Base-by-base conservation (phyloP, 2,113 vertebrate genomes). In the Saccopteryx bilineata region DNA sequence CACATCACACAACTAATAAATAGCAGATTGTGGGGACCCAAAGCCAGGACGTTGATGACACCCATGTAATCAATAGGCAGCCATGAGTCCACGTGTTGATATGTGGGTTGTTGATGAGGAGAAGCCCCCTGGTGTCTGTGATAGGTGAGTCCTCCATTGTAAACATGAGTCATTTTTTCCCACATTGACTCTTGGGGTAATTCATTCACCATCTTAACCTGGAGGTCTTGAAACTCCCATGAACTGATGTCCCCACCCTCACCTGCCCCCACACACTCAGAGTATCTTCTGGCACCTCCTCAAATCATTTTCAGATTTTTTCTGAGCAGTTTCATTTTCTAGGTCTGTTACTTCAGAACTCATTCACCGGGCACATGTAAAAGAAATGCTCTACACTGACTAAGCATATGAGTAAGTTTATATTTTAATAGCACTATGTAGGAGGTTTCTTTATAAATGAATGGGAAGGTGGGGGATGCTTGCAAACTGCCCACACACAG, bases 401-500 rank as follows among this genome's bases (percentile, higher is more conserved):
- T 96, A 97, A 97, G 97, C 97, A 97, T 48, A 96, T 97, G 97
- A 97, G 96, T 96, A 96, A 98, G 96, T 91, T 72, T 86, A 65
- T 96, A 90, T 97, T 97, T 97, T 96, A 97, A 95, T 96, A 87
- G 93, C 83, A 76, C 80, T n/a, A 54, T 39, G 97, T 98, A 94
- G 97, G 97, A 97, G 97, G 97, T 69, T 94, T 95, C 97, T 97
- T 95, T 94, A 95, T 93, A 97, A 97, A 97, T 97, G 97, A 96
- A 94, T 81, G 79, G 50, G 39, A 74, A 63, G 54, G 60, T 50
- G 90, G 94, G 81, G 31, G 15, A 26, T 17, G 21, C 80, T 94
- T 83, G 81, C 54, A 54, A 68, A 71, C 89, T 81, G 87, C 94
- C 96, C 95, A 78, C 96, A 28, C 91, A 87, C 69, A 60, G 86